A percentile compares a stretch with the other conserved stretches of the same genome.
Evolutionary conservation across 2,113 vertebrate genomes (phyloP).

Genomic region (Gobiocypris rarus): DNA sequence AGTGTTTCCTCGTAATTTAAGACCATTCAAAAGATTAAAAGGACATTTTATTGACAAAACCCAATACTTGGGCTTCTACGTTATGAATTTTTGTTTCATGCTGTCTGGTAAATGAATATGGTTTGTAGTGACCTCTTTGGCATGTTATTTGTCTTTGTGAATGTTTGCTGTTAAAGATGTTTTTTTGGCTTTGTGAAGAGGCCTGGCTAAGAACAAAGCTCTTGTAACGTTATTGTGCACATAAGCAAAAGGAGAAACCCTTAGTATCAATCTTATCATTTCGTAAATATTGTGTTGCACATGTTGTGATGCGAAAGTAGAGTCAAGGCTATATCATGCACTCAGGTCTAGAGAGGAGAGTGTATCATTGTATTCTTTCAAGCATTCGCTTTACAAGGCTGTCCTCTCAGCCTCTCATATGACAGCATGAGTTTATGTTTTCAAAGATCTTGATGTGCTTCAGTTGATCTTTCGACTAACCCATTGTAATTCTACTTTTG

Average conservation of each 20-base stretch:
- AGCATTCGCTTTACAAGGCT: not conserved
- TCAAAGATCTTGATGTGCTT: conserved; percentile 24
- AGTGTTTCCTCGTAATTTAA: not conserved
- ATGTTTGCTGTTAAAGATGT: not conserved
- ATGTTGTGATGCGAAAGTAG: conserved; percentile 28
- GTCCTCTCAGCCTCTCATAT: conserved; percentile 26
- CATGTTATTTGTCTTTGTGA: not conserved
- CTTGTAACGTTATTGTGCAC: not conserved
- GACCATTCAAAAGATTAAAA: conserved; percentile 7
- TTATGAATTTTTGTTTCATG: not conserved
- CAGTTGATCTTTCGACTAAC: not conserved
- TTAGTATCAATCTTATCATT: conserved; percentile 38
- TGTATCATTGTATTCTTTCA: conserved; percentile 22
- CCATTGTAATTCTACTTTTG: conserved; percentile 17
- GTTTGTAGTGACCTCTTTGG: not conserved
- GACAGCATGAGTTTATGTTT: not conserved
- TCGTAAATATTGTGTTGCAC: conserved; percentile 1
- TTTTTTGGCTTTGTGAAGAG: conserved; percentile 20
- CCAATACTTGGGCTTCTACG: not conserved
- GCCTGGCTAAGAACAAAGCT: conserved; percentile 25
- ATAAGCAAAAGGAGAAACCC: conserved; percentile 1
- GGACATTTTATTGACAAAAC: not conserved
- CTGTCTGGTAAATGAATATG: not conserved
- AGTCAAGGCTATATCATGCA: conserved; percentile 36
- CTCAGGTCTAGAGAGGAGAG: conserved; percentile 19